phyloP scores from a whole-genome alignment of 2,113 vertebrate species.

The Acinonyx jubatus region DNA sequence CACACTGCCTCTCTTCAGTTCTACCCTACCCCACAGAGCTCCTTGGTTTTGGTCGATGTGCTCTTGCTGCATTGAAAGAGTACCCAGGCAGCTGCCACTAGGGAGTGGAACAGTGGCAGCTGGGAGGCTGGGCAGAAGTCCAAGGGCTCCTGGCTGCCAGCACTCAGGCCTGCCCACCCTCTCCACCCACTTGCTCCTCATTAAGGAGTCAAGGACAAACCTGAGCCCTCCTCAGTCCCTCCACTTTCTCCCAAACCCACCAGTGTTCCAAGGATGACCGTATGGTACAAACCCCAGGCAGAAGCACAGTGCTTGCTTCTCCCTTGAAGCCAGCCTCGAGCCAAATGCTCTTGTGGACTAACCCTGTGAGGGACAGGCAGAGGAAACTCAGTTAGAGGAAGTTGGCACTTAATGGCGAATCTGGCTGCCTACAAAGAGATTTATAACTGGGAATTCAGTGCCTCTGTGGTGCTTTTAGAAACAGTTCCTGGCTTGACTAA shows the following conservation, averaged over 20 bases:
- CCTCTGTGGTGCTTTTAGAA: background rate
- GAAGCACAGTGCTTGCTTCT: background rate
- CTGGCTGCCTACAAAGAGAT: background rate
- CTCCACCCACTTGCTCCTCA: background rate
- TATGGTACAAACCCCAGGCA: background rate
- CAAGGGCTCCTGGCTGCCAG: background rate
- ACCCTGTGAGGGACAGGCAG: background rate
- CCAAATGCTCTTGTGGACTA: background rate
- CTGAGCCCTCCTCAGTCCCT: background rate
- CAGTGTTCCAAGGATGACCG: background rate
- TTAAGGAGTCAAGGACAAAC: constrained; percentile 7
- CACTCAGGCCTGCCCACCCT: background rate
- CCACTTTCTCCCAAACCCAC: background rate
- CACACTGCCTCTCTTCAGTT: background rate
- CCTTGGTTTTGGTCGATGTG: background rate
- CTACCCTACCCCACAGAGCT: background rate
- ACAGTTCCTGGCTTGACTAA: constrained; percentile 32
- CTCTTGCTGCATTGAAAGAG: constrained; percentile 43
- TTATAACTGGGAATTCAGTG: background rate
- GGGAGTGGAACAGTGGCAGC: background rate
- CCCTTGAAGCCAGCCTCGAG: background rate
- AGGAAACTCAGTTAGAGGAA: background rate
- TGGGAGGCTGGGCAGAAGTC: background rate
- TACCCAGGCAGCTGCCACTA: constrained; percentile 33
- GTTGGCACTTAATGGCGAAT: background rate